phyloP scores from a whole-genome alignment of 92 coral and sea anemone species.

The Meandrina meandrites region DNA sequence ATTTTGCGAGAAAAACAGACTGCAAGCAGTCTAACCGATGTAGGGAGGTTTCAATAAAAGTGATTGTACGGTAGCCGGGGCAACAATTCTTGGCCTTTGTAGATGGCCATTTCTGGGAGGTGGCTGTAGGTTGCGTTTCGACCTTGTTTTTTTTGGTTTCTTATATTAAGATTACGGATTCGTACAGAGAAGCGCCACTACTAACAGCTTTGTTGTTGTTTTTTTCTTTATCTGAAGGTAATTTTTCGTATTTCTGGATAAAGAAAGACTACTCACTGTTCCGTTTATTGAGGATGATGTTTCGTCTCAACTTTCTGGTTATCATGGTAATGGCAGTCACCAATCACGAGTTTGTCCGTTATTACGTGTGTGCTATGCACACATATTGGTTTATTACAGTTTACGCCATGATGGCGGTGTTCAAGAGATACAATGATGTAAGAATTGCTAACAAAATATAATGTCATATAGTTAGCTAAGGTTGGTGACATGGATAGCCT shows the following conservation, averaged over 20 bases:
- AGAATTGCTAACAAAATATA: background rate
- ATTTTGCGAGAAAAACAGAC: too few species aligned
- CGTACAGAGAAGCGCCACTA: too few species aligned
- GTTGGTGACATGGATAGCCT: background rate
- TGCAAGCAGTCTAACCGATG: too few species aligned
- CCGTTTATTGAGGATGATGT: constrained; percentile 96
- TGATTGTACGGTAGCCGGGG: too few species aligned
- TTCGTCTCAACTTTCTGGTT: constrained; percentile 97
- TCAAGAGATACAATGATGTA: constrained; percentile 83
- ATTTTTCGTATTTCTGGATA: constrained; percentile 95
- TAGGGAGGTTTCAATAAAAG: too few species aligned
- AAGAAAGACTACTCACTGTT: constrained; percentile 94
- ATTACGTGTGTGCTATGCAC: constrained; percentile 99
- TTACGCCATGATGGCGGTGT: constrained; percentile 92
- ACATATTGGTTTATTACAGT: constrained; percentile 98
- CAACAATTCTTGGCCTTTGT: too few species aligned
- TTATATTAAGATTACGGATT: too few species aligned
- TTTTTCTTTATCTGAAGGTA: constrained; percentile 58
- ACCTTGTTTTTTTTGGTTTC: too few species aligned
- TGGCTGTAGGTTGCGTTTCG: too few species aligned
- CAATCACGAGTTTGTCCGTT: constrained; percentile 98
- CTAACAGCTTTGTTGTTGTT: too few species aligned
- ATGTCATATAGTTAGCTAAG: background rate
- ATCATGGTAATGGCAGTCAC: constrained; percentile 99
- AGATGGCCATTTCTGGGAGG: too few species aligned